Evolutionary conservation across 2,797 vertebrate genomes (phyloP).

Genomic region (Bucorvus abyssinicus): DNA sequence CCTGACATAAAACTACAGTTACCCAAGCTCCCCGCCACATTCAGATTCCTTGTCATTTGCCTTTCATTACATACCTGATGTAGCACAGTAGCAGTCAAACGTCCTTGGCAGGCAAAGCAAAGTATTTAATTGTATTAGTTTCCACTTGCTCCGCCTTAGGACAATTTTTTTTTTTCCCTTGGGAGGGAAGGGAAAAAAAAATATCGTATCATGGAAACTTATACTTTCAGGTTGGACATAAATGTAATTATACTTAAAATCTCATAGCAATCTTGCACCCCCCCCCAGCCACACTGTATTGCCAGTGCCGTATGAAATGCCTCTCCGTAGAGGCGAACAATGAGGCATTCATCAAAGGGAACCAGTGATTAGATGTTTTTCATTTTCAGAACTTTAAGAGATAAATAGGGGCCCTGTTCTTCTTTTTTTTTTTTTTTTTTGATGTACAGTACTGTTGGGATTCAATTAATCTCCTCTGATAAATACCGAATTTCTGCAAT

Average conservation of each 20-base stretch:
- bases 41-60: conserved; percentile 71
- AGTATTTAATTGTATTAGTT: conserved; percentile 58
- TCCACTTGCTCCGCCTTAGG: conserved; percentile 50
- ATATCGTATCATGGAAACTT: conserved; percentile 1
- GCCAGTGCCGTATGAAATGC: conserved; percentile 65
- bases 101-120: conserved; percentile 67
- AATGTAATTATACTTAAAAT: conserved; percentile 46
- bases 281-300: conserved; percentile 5
- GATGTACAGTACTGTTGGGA: conserved; percentile 63
- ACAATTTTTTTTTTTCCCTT: not conserved
- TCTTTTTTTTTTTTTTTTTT: not conserved
- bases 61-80: conserved; percentile 79
- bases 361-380: conserved; percentile 69
- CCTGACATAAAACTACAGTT: conserved; percentile 77
- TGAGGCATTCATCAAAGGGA: conserved; percentile 70
- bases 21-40: conserved; percentile 69
- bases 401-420: conserved; percentile 69
- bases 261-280: not conserved
- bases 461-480: conserved; percentile 69
- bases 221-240: conserved; percentile 11
- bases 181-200: not conserved
- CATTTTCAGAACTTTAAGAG: conserved; percentile 70
- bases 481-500: conserved; percentile 46
- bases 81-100: conserved; percentile 70
- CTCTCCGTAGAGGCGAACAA: conserved; percentile 58